A percentile compares a stretch with the other conserved stretches of the same genome.
Conservation (phyloP, 2,797 vertebrate species). For the Dendrocincla tyrannina region DNA sequence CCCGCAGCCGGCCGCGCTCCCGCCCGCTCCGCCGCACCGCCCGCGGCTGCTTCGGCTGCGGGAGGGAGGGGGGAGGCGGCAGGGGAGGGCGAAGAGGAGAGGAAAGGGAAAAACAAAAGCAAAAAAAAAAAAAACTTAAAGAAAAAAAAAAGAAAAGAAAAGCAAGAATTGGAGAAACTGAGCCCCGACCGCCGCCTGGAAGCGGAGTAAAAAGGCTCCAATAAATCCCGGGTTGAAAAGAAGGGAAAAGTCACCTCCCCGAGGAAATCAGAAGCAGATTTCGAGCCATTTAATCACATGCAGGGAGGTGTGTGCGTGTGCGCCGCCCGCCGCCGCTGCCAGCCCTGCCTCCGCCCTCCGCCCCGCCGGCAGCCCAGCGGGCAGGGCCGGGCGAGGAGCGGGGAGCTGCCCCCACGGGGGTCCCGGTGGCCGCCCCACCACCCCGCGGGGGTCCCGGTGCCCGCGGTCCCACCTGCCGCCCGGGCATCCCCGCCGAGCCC, state of each 20-base stretch:
- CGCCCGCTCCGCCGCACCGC: not conserved
- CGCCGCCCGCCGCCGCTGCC: conserved; percentile 33
- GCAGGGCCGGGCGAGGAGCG: not conserved
- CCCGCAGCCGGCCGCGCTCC: conserved; percentile 25
- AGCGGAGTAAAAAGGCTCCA: conserved; percentile 50
- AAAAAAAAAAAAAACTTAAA: not conserved
- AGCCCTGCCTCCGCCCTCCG: conserved; percentile 23
- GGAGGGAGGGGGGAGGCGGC: not conserved
- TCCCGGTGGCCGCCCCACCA: not conserved
- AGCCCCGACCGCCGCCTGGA: conserved; percentile 12
- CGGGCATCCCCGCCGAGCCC: not conserved
- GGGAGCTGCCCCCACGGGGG: not conserved
- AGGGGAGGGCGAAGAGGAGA: not conserved
- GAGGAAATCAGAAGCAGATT: conserved; percentile 76
- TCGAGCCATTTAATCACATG: conserved; percentile 63
- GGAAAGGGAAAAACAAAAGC: not conserved
- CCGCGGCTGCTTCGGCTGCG: not conserved
- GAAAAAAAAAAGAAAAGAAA: not conserved
- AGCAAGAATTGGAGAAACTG: conserved; percentile 35
- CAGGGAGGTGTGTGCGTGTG: conserved; percentile 52
- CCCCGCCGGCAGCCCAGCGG: not conserved
- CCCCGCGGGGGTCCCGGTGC: not conserved
- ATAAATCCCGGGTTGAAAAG: conserved; percentile 60
- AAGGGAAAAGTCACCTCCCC: conserved; percentile 67
- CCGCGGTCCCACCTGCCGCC: conserved; percentile 17